Evolutionary conservation across 2,888 invertebrate species (phyloP).

Genomic region (Hypena proboscidalis): DNA sequence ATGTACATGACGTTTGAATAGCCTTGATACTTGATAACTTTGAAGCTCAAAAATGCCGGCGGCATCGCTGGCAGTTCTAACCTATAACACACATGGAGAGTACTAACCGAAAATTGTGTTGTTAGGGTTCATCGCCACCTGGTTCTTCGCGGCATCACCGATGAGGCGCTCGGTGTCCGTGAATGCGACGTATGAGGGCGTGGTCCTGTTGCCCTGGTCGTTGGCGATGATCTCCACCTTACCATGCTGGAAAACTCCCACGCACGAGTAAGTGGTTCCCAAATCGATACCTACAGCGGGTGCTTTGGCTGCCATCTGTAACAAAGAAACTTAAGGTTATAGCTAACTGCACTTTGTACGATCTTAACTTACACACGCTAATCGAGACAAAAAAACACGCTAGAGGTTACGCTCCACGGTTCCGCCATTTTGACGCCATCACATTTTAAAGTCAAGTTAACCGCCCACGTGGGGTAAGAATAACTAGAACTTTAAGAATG

Average conservation of each 20-base stretch:
- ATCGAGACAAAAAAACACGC: slow-evolving; percentile 1
- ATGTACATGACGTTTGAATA: too few relatives aligned
- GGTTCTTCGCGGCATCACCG: slow-evolving; percentile 94
- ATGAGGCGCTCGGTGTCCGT: slow-evolving; percentile 93
- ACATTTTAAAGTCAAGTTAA: slow-evolving; percentile 13
- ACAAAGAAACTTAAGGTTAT: slow-evolving; percentile 41
- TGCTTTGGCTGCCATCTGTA: slow-evolving; percentile 87
- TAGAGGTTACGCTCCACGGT: slow-evolving; percentile 33
- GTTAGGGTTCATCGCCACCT: slow-evolving; percentile 94
- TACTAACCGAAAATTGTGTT: slow-evolving; percentile 93
- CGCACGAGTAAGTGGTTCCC: slow-evolving; percentile 98
- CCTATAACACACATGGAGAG: neutral
- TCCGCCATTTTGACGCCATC: slow-evolving; percentile 38
- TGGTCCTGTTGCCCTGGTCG: slow-evolving; percentile 95
- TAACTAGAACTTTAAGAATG: neutral
- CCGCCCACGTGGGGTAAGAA: slow-evolving; percentile 22
- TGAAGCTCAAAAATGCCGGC: too few relatives aligned
- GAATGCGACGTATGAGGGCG: slow-evolving; percentile 94
- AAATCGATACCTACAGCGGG: slow-evolving; percentile 98
- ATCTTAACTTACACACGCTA: slow-evolving; percentile 10
- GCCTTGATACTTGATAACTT: too few relatives aligned
- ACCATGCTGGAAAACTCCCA: slow-evolving; percentile 96
- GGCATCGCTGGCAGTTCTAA: neutral
- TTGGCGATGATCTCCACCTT: slow-evolving; percentile 96
- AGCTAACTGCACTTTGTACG: slow-evolving; percentile 8